A percentile compares a stretch with the other conserved stretches of the same genome.
These are phyloP conservation scores for Miichthys miiuy DNA, from an alignment of 2,797 vertebrate genomes.

Conservation along the genomic window DNA sequence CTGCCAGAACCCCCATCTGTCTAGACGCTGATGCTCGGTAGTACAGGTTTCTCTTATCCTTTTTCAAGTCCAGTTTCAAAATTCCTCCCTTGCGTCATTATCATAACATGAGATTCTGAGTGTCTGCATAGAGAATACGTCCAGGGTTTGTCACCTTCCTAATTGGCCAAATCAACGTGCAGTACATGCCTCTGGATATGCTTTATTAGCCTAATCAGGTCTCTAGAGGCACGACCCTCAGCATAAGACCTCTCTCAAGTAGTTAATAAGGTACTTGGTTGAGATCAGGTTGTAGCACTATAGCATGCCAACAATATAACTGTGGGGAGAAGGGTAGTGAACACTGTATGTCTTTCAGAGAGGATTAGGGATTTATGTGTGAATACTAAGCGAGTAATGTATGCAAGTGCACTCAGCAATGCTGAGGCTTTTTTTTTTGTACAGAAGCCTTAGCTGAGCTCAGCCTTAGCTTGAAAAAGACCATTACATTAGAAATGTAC, in stretches of 20 bases:
- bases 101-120: constrained; percentile 71
- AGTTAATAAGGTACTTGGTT: constrained; percentile 76
- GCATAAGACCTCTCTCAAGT: constrained; percentile 70
- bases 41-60: constrained; percentile 19
- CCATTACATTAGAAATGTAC: constrained; percentile 55
- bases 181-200: constrained; percentile 76
- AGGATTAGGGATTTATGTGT: constrained; percentile 64
- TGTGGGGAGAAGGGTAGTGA: constrained; percentile 42
- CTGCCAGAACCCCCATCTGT: constrained; percentile 3
- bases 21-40: neutral
- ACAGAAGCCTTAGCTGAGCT: constrained; percentile 39
- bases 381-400: constrained; percentile 61
- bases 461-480: constrained; percentile 43
- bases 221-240: constrained; percentile 70
- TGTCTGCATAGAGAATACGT: constrained; percentile 67
- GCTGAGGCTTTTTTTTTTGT: constrained; percentile 51
- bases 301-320: constrained; percentile 67
- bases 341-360: constrained; percentile 55
- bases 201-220: constrained; percentile 83
- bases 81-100: constrained; percentile 61
- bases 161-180: constrained; percentile 81
- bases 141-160: constrained; percentile 80
- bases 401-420: constrained; percentile 61
- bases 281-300: constrained; percentile 62
- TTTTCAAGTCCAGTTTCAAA: constrained; percentile 48